Base-by-base conservation (phyloP, 2,888 invertebrate species). In the Pseudococcus longispinus region DNA sequence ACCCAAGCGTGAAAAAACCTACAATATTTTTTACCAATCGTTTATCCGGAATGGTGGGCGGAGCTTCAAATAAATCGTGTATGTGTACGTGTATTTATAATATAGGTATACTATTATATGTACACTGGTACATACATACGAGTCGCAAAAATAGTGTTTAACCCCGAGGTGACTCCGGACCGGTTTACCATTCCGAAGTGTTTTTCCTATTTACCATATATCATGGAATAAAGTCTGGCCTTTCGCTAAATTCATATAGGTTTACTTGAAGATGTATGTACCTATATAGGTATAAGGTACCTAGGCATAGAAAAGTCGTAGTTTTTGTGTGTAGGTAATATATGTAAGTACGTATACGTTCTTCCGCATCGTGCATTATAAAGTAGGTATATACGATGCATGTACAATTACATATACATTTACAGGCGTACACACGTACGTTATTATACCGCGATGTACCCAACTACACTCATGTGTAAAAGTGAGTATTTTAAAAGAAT, bases 151-250 rank as follows among this genome's bases (percentile, higher is more conserved):
- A 80, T 42, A 80, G 29, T 80, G 42, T 42, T 80, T 80, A 80
- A 80, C 77, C 77, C 77, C 77, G 77, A 80, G 77, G 77, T 80
- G 77, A 80, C 77, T 80, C 37, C n/a, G 37, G 77, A 80, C 77
- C 77, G 77, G 77, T 80, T 80, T 80, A 20, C 42, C 37, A 80
- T 80, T 80, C 77, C 42, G 9, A 80, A 80, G 42, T 70, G 42
- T 80, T 80, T 42, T 80, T 80, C 77, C 77, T 80, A 80, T 80
- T 80, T 80, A 42, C 77, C 77, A 80, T 80, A 80, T 80, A 70
- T 70, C 70, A 70, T 70, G 70, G 70, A 0, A 29, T 70, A 70
- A 15, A 70, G 70, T 13, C 70, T 70, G 70, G 70, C 70, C 70
- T 70, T 70, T 70, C 70, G 70, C 70, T 70, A 29, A 70, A 70